Conservation (phyloP, 2,797 vertebrate species). For the Sebastolobus alascanus region DNA sequence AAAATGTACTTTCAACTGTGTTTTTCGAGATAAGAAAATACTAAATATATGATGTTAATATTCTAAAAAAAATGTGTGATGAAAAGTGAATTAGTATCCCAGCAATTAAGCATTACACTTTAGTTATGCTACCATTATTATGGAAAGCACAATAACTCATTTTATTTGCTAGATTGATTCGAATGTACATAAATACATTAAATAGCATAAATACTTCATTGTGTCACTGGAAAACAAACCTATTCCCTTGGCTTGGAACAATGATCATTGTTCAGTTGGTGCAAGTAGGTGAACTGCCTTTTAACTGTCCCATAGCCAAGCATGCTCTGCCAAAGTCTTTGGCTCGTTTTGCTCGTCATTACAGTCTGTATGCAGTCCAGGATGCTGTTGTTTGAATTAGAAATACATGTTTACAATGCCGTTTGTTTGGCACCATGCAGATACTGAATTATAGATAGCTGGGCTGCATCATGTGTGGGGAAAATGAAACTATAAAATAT, state of each 20-base stretch:
- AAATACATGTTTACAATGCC: constrained; percentile 1
- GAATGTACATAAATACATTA: not conserved
- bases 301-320: constrained; percentile 4
- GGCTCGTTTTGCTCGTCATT: constrained; percentile 9
- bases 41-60: not conserved
- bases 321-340: constrained; percentile 8
- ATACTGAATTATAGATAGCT: constrained; percentile 32
- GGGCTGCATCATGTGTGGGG: not conserved
- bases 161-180: not conserved
- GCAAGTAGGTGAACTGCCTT: constrained; percentile 3
- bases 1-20: not conserved
- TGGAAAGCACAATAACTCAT: not conserved
- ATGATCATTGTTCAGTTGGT: constrained; percentile 2
- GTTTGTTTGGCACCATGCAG: not conserved
- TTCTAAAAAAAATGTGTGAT: not conserved
- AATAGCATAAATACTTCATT: not conserved
- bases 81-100: no score
- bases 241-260: not conserved
- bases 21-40: not conserved
- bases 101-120: not conserved
- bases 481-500: constrained; percentile 40
- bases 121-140: not conserved
- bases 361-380: not conserved
- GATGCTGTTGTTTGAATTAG: constrained; percentile 14
- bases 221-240: not conserved